phyloP scores from a whole-genome alignment of 2,888 invertebrate species.

The Andricus quercusramuli region DNA sequence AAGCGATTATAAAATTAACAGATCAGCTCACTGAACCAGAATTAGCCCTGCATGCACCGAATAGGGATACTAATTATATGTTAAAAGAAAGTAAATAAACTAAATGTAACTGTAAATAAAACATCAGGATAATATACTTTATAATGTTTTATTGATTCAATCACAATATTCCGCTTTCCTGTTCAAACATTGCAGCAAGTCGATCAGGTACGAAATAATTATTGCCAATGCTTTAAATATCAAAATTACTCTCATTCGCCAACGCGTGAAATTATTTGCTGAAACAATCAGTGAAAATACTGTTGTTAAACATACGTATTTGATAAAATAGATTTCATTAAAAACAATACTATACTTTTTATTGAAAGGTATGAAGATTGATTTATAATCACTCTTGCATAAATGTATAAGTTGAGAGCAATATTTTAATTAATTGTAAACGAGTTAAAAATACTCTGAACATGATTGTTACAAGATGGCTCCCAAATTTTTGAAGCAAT shows the following conservation, averaged over 20 bases:
- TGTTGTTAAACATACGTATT: background rate
- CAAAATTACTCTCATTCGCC: background rate
- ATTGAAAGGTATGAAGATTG: background rate
- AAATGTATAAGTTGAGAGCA: background rate
- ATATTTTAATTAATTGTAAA: background rate
- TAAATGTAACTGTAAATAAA: conserved; percentile 1
- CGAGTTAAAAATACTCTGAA: background rate
- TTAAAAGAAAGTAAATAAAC: too few relatives aligned
- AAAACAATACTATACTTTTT: background rate
- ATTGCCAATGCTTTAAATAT: background rate
- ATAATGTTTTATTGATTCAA: conserved; percentile 23
- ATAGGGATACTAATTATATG: background rate
- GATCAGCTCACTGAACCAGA: background rate
- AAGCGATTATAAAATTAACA: background rate
- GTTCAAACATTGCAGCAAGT: background rate
- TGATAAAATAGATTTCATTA: background rate
- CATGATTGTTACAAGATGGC: background rate
- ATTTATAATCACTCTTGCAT: conserved; percentile 20
- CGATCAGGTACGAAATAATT: conserved; percentile 1
- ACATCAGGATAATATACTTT: conserved; percentile 1
- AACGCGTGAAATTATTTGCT: background rate
- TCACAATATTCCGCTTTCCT: conserved; percentile 27
- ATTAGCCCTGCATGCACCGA: background rate
- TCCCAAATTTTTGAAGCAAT: background rate
- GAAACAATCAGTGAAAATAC: background rate